Evolutionary conservation across 1,140 invertebrate genomes (phyloP).

Genomic region (Dysdera silvatica): DNA sequence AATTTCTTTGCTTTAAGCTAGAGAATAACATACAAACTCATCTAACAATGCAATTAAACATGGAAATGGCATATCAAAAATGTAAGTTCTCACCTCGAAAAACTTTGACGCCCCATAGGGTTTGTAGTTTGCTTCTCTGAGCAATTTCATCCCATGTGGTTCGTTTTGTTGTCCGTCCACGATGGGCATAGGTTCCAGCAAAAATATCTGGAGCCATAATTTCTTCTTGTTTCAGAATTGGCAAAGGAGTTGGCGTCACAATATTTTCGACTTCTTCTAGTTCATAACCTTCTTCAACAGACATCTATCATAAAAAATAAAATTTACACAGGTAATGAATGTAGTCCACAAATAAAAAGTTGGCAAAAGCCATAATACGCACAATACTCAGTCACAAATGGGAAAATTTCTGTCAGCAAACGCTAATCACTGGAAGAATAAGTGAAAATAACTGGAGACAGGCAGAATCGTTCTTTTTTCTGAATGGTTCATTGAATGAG

Average conservation of each 20-base stretch:
- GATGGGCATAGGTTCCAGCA: constrained; percentile 9
- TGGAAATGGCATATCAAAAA: background rate
- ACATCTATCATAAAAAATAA: constrained; percentile 7
- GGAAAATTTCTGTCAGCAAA: background rate
- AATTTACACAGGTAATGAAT: background rate
- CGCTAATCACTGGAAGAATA: background rate
- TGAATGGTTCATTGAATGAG: background rate
- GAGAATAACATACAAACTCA: background rate
- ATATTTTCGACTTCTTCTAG: background rate
- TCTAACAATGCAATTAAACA: background rate
- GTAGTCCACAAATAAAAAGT: background rate
- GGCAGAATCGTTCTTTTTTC: background rate
- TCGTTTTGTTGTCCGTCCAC: constrained; percentile 20
- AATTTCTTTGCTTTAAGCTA: background rate
- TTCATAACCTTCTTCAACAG: constrained; percentile 23
- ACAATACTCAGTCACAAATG: background rate
- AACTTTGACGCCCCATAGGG: constrained; percentile 27
- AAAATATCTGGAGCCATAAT: constrained; percentile 10
- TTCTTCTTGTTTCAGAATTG: constrained; percentile 14
- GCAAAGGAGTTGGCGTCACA: background rate
- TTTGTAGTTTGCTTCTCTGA: constrained; percentile 27
- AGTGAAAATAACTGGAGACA: background rate
- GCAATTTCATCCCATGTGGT: constrained; percentile 29
- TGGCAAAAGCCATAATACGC: background rate
- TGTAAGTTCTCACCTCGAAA: constrained; percentile 10